These are phyloP conservation scores for Masnerella sp. DNA, from an alignment of 2,888 invertebrate species.

Conservation along the genomic window DNA sequence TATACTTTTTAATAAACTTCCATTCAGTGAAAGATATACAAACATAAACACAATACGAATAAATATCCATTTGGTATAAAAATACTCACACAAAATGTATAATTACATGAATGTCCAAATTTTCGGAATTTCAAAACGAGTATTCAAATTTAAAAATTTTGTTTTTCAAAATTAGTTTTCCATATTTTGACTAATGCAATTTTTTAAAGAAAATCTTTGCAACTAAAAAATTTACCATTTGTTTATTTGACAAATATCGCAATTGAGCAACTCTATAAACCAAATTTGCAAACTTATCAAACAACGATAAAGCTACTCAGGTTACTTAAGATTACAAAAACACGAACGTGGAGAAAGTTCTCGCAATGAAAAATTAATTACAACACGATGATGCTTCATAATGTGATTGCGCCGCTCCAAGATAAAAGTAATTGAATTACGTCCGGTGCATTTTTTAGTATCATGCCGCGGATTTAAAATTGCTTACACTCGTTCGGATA, in stretches of 20 bases:
- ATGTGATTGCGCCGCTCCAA: constrained; percentile 24
- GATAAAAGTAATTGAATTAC: constrained; percentile 53
- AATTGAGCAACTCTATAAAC: not conserved
- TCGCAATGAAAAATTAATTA: constrained; percentile 41
- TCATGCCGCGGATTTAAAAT: constrained; percentile 14
- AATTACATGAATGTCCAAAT: too few relatives aligned
- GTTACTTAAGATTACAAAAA: constrained; percentile 14
- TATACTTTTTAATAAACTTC: not conserved
- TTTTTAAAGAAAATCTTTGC: too few relatives aligned
- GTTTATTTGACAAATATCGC: not conserved
- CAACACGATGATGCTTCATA: constrained; percentile 40
- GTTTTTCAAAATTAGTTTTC: too few relatives aligned
- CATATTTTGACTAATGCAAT: too few relatives aligned
- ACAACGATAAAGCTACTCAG: constrained; percentile 28
- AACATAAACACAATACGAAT: too few relatives aligned
- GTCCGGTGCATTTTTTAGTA: constrained; percentile 19
- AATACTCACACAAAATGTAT: too few relatives aligned
- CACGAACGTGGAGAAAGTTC: constrained; percentile 35
- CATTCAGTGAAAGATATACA: too few relatives aligned
- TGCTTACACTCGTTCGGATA: constrained; percentile 27
- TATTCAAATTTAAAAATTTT: too few relatives aligned
- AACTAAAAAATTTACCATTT: not conserved
- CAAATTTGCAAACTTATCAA: not conserved
- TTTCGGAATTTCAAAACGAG: too few relatives aligned
- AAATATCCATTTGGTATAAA: too few relatives aligned